Evolutionary conservation across 2,888 invertebrate genomes (phyloP), one percentile per base, ranked within the genome.

Genomic region (Ommatoiulus sabulosus): DNA sequence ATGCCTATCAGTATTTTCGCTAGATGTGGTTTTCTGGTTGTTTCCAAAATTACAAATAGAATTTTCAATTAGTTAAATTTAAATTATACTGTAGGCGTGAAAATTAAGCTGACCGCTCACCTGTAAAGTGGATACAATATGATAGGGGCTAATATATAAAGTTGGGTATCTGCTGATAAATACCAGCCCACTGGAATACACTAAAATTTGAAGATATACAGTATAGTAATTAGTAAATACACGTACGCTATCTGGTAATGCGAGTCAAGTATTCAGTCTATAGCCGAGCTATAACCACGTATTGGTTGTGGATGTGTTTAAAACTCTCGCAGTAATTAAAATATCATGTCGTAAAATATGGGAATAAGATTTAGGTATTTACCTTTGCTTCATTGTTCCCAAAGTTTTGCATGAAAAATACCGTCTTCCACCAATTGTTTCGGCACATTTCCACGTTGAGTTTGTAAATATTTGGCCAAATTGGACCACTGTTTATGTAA

Each of bases 121-220:
- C 85, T 85, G 85, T 44, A 24, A 44, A 85, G 44, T 15, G 44
- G 44, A 85, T 44, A 85, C 20, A 85, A 24, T 44, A 85, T 44
- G 12, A 85, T n/a, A 44, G 44, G 44, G 7, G 85, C 35, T 20
- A 85, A 20, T 12, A 17, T n/a, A 8, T 85, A 85, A 20, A 85
- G 85, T 20, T 85, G 85, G 20, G 44, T 44, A n/a, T 85, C 85
- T 8, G 20, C 85, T n/a, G 85, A 44, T n/a, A 85, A 5, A n/a
- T 85, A 85, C 85, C 85, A 85, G n/a, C n/a, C 44, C 44, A n/a
- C 44, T 17, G 10, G 20, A 44, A 85, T 44, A 20, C 85, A 85
- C 85, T 85, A 46, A 15, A 72, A 72, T n/a, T 72, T 72, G 24
- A 10, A 35, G 35, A 35, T 35, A 24, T 72, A 24, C 8, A 8